phyloP scores from a whole-genome alignment of 2,113 vertebrate genomes.

The Pitta sordida region DNA sequence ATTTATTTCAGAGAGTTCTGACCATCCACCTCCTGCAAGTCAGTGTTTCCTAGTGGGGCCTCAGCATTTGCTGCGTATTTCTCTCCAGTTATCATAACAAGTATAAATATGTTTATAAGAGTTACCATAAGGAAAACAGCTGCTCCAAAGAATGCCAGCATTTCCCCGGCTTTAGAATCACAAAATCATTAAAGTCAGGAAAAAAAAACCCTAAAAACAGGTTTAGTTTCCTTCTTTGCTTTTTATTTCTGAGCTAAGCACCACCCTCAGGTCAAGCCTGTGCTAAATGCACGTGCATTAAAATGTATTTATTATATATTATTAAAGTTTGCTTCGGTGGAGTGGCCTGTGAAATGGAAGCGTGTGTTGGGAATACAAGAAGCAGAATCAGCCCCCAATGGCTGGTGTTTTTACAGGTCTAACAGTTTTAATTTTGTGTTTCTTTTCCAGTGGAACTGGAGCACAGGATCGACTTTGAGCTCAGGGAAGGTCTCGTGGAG shows the following conservation, averaged over 20 bases:
- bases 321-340: not conserved
- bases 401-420: rapidly evolving
- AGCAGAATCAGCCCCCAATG: not conserved
- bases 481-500: conserved; percentile 94
- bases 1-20: not conserved
- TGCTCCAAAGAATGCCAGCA: not conserved
- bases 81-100: not conserved
- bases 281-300: not conserved
- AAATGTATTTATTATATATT: not conserved
- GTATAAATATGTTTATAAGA: not conserved
- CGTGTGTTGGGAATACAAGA: rapidly evolving
- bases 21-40: not conserved
- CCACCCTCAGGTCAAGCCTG: not conserved
- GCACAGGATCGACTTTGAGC: conserved; percentile 93
- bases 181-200: not conserved
- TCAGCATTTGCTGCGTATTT: not conserved
- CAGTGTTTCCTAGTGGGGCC: not conserved
- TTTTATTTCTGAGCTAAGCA: not conserved
- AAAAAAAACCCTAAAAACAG: not conserved
- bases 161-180: not conserved
- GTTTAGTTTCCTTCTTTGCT: not conserved
- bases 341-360: not conserved
- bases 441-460: conserved; percentile 87
- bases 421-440: not conserved
- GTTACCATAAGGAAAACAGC: not conserved